Conservation (phyloP, 2,797 vertebrate species). For the Coendou prehensilis region DNA sequence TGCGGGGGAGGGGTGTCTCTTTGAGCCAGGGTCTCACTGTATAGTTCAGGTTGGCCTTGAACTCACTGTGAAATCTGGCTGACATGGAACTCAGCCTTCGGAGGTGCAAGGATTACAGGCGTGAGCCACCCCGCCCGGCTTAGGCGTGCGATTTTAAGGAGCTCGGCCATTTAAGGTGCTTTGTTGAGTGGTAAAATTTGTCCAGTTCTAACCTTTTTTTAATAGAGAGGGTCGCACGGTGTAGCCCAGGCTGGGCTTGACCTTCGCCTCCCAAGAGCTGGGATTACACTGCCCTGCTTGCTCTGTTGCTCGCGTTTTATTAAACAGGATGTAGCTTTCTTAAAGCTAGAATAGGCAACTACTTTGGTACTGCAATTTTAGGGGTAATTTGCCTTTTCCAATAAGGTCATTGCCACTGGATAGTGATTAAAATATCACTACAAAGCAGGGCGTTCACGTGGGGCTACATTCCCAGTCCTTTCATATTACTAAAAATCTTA, state of each 20-base stretch:
- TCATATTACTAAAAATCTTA: background rate
- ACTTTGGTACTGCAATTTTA: constrained; percentile 8
- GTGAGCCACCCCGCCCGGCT: background rate
- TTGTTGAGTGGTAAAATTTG: constrained; percentile 29
- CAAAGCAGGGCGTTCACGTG: background rate
- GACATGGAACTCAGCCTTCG: background rate
- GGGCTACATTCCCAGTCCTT: background rate
- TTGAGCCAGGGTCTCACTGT: background rate
- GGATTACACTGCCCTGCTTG: background rate
- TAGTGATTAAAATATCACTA: background rate
- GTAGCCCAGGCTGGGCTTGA: background rate
- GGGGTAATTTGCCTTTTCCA: background rate
- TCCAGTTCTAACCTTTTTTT: background rate
- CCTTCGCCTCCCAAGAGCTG: background rate
- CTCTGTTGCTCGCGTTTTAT: background rate
- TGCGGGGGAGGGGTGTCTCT: too few species aligned
- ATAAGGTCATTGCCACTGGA: background rate
- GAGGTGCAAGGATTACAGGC: background rate
- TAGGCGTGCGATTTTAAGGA: background rate
- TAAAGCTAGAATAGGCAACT: background rate
- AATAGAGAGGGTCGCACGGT: background rate
- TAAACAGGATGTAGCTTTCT: background rate
- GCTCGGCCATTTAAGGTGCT: background rate
- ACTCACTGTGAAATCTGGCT: background rate
- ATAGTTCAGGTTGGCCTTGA: background rate